Evolutionary conservation across 2,888 invertebrate genomes (phyloP), one percentile per base, ranked within the genome.

Genomic region (Ferdinandea cuprea): DNA sequence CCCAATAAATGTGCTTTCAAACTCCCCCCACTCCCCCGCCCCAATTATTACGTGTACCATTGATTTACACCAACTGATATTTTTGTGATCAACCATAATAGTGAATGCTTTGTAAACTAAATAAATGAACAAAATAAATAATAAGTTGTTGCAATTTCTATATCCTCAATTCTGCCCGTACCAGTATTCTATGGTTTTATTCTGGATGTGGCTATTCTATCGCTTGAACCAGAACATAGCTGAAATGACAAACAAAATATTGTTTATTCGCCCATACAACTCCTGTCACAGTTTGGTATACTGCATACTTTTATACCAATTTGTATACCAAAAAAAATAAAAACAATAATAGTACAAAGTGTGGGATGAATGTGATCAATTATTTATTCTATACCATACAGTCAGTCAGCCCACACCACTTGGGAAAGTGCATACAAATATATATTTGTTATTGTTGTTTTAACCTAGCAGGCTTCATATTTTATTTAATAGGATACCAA

Each of bases 401-500:
- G n/a, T n/a, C n/a, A n/a, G n/a, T n/a, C n/a, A n/a, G n/a, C n/a
- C n/a, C n/a, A n/a, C n/a, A n/a, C n/a, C n/a, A n/a, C n/a, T n/a
- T n/a, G n/a, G n/a, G n/a, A 48, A 15, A 15, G 13, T 30, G 19
- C 9, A 44, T 28, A 48, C 7, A 44, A 54, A 54, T 69, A 21
- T 58, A 42, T 5, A 42, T 21, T 46, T 63, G 44, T 63, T 61
- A 17, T 42, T 65, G 46, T 19, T 19, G 37, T 25, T 17, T 21
- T 19, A 42, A 58, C 40, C 66, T 30, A 35, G 44, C 52, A 25
- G 52, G 44, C 59, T 59, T 76, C 35, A 42, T 76, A 68, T 68
- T 59, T 68, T 76, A 76, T 76, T 76, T 44, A 68, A 76, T 68
- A 61, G 66, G 25, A 66, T 74, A 66, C 65, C 74, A 74, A 66